Percentiles rank a stretch among this genome's conserved stretches.
phyloP scores from a whole-genome alignment of 2,797 vertebrate species.

The Lophotriccus pileatus region DNA sequence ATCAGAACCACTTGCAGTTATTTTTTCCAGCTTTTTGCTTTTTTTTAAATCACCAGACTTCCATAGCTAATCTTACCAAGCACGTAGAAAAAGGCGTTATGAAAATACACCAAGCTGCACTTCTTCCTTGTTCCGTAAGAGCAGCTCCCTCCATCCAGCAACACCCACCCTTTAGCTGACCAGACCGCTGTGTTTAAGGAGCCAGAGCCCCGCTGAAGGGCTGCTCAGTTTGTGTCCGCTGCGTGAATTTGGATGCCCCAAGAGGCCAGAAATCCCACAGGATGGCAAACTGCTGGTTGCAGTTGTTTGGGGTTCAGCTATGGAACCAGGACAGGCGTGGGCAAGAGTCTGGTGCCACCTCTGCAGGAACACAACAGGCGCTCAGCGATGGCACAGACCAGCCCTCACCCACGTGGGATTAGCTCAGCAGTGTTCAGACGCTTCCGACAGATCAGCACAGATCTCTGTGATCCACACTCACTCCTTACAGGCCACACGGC shows the following conservation, averaged over 20 bases:
- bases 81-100: neutral
- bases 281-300: rapidly evolving
- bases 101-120: neutral
- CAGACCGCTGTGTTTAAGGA: rapidly evolving
- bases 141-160: neutral
- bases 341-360: neutral
- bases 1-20: neutral
- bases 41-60: neutral
- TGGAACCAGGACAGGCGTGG: neutral
- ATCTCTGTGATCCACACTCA: rapidly evolving
- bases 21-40: neutral
- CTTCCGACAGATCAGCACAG: too few species aligned
- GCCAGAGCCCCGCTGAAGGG: neutral
- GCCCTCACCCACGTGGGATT: neutral
- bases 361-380: neutral
- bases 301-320: neutral
- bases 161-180: neutral
- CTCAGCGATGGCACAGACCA: neutral
- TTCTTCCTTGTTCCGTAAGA: neutral
- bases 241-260: rapidly evolving
- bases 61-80: neutral
- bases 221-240: too few species aligned
- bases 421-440: neutral
- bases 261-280: neutral
- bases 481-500: neutral